These are phyloP conservation scores for Pogonocichla stellata DNA, from an alignment of 2,113 vertebrate genomes.

Conservation along the genomic window DNA sequence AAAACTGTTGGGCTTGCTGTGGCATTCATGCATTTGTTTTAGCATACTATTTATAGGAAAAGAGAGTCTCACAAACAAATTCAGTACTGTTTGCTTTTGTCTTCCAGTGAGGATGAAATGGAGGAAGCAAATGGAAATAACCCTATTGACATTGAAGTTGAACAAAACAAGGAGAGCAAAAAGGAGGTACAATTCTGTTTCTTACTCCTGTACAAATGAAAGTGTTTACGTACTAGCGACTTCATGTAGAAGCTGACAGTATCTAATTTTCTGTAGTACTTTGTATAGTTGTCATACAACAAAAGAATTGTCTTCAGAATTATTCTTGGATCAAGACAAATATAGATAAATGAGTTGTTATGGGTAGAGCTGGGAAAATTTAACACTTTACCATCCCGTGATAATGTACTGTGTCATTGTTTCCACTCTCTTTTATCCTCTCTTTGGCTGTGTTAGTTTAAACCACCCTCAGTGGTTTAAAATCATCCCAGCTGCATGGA, in stretches of 20 bases:
- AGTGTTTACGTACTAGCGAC: not conserved
- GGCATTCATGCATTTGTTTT: not conserved
- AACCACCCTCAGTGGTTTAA: not conserved
- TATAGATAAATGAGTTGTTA: not conserved
- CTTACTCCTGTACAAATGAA: not conserved
- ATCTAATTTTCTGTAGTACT: conserved; percentile 25
- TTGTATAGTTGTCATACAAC: not conserved
- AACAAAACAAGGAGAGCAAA: conserved; percentile 87
- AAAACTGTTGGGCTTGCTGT: not conserved
- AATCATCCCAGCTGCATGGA: not conserved
- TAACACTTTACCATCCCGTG: not conserved
- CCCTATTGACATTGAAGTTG: conserved; percentile 81
- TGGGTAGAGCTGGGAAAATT: not conserved
- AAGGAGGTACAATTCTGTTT: conserved; percentile 83
- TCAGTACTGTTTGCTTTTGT: conserved; percentile 50
- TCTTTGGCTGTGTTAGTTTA: not conserved
- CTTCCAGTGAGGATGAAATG: conserved; percentile 88
- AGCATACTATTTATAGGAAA: not conserved
- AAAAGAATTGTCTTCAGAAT: conserved; percentile 21
- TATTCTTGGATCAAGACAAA: not conserved
- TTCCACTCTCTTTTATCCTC: not conserved
- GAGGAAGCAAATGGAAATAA: conserved; percentile 81
- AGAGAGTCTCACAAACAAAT: not conserved
- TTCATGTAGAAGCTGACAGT: not conserved
- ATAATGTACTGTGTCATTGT: not conserved